Conservation (phyloP, 2,888 invertebrate species). For the Euplexia lucipara region DNA sequence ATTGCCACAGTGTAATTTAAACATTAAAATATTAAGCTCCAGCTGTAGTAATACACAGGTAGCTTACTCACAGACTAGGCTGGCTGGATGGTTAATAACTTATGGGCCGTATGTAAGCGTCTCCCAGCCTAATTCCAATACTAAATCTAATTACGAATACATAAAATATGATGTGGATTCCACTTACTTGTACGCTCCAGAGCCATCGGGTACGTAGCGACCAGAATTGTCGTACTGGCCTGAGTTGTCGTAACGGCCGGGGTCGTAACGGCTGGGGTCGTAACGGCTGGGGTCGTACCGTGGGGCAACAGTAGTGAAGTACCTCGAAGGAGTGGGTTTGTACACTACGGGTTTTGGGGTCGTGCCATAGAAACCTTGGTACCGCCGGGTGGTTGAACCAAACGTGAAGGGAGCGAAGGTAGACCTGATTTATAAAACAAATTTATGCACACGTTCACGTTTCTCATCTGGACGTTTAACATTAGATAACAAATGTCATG, state of each 20-base stretch:
- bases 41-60: neutral
- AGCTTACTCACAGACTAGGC: neutral
- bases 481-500: slow-evolving; percentile 8
- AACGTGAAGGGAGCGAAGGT: slow-evolving; percentile 49
- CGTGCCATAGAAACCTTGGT: slow-evolving; percentile 28
- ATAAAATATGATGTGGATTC: slow-evolving; percentile 13
- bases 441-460: neutral
- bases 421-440: slow-evolving; percentile 20
- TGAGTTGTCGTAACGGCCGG: slow-evolving; percentile 68
- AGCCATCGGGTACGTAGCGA: slow-evolving; percentile 26
- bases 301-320: slow-evolving; percentile 34
- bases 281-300: slow-evolving; percentile 63
- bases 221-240: slow-evolving; percentile 79
- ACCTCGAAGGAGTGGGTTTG: slow-evolving; percentile 58
- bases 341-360: slow-evolving; percentile 45
- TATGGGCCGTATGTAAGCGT: neutral
- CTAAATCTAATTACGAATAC: slow-evolving; percentile 4
- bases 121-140: slow-evolving; percentile 7
- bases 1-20: too few relatives aligned
- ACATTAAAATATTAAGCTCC: neutral
- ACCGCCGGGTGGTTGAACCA: slow-evolving; percentile 35
- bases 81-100: too few relatives aligned
- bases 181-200: slow-evolving; percentile 83
- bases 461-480: neutral
- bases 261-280: slow-evolving; percentile 64